Evolutionary conservation across 2,888 invertebrate genomes (phyloP), one percentile per base, ranked within the genome.

Genomic region (Subacronicta megacephala): DNA sequence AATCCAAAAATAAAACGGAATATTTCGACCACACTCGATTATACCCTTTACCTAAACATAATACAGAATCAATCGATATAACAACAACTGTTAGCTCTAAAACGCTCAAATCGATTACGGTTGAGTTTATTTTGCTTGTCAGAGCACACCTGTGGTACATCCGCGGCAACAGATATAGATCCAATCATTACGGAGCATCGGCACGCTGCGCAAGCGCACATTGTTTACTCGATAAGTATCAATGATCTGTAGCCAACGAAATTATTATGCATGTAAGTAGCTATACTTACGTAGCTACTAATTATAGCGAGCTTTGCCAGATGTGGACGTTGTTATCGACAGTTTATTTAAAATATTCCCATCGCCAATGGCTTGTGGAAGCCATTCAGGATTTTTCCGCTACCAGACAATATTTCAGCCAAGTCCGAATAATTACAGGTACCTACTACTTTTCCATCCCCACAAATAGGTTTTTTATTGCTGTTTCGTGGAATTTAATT

Each of bases 61-160:
- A 82, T 83, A 83, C 78, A 72, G 65, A 81, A 76, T 78, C 74
- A 80, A 84, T 84, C 77, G 81, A 84, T 84, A 74, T 75, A 71
- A 80, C 81, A 86, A 79, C 87, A 88, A 88, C 81, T 84, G 88
- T 85, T 84, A 77, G 82, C 80, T 88, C 82, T 87, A 85, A 87
- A 90, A 83, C 85, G 83, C 82, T 85, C 83, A 87, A 90, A 91
- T 90, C 90, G 92, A 92, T 92, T 92, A 91, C 89, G 81, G 77
- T 55, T 79, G 60, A 79, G 93, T 93, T 93, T 93, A 92, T 93
- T 93, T 92, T 88, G 78, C 83, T 86, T 93, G 93, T 93, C 93
- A 81, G 84, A 69, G 70, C 84, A 72, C 93, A 93, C 93, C 93
- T 93, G 93, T 64, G 75, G 66, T 78, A 76, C 87, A 83, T 92